Evolutionary conservation across 1,140 invertebrate genomes (phyloP).

Genomic region (Heliconius melpomene): DNA sequence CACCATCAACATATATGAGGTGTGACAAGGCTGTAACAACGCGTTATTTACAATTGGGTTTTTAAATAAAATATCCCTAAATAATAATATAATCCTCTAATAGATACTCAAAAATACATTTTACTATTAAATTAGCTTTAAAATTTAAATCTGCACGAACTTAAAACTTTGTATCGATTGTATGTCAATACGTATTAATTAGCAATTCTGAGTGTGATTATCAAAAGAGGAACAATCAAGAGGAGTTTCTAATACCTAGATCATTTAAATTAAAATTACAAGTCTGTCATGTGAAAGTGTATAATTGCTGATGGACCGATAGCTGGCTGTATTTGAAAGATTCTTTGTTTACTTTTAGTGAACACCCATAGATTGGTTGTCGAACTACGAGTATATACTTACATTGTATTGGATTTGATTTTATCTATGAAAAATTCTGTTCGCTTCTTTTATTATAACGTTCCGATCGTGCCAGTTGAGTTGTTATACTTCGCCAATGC

Average conservation of each 20-base stretch:
- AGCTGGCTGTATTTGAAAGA: neutral
- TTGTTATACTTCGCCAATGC: too few species aligned
- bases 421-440: neutral
- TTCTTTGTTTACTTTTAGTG: constrained; percentile 9
- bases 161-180: neutral
- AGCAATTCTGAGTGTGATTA: neutral
- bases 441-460: too few species aligned
- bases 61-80: too few species aligned
- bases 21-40: neutral
- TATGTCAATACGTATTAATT: neutral
- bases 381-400: neutral
- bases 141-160: neutral
- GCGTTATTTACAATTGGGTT: too few species aligned
- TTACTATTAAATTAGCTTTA: too few species aligned
- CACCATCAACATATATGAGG: neutral
- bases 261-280: constrained; percentile 9
- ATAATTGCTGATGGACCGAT: constrained; percentile 12
- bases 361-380: neutral
- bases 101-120: neutral
- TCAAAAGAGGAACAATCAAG: neutral
- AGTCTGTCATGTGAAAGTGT: neutral
- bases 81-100: too few species aligned
- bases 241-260: neutral
- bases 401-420: neutral
- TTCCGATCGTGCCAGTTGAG: too few species aligned